Conservation (phyloP, 2,797 vertebrate species). For the Cheirogaleus major region DNA sequence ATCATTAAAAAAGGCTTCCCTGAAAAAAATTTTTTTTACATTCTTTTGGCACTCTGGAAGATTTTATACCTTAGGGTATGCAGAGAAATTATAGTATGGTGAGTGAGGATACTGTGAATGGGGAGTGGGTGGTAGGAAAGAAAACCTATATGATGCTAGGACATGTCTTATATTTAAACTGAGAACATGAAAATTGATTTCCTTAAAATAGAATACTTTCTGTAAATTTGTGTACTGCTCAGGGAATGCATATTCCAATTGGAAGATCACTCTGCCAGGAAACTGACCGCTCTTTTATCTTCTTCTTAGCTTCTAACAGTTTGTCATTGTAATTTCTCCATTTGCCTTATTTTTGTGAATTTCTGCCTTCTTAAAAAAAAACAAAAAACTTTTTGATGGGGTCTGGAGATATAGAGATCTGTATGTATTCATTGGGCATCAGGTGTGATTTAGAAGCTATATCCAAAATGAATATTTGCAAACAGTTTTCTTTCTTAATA, state of each 20-base stretch:
- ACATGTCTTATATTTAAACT: background rate
- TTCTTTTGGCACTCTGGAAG: background rate
- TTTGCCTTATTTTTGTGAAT: background rate
- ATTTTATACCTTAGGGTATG: background rate
- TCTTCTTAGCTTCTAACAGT: background rate
- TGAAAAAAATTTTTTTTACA: background rate
- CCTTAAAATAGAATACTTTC: background rate
- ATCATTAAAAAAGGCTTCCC: slow-evolving; percentile 7
- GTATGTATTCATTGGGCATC: background rate
- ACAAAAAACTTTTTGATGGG: background rate
- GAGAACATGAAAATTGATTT: background rate
- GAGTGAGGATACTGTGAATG: background rate
- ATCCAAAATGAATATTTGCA: background rate
- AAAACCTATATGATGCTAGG: background rate
- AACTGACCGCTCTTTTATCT: background rate
- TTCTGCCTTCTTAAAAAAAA: background rate
- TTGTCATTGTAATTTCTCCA: background rate
- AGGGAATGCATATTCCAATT: background rate
- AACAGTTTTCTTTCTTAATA: background rate
- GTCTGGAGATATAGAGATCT: background rate
- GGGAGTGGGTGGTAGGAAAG: background rate
- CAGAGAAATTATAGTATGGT: background rate
- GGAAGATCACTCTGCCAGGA: background rate
- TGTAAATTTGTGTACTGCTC: background rate
- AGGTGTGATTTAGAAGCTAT: background rate